Conservation (phyloP, 2,888 invertebrate genomes). For the Trichopria drosophilae region DNA sequence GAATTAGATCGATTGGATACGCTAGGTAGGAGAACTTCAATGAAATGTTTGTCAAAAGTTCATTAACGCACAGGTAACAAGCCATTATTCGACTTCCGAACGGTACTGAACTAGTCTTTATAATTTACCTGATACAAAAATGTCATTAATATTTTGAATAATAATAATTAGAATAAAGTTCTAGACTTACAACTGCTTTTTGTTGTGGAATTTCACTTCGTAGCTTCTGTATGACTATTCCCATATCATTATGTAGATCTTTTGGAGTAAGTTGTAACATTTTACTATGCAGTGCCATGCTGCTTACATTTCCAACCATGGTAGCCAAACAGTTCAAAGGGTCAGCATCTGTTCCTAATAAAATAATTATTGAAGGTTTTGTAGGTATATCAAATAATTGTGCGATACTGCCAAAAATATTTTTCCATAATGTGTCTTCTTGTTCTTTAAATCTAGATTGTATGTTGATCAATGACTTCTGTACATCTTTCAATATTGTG, state of each 20-base stretch:
- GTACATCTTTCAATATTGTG: conserved; percentile 26
- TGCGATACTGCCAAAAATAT: conserved; percentile 49
- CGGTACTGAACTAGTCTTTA: too few species aligned
- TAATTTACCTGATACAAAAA: too few species aligned
- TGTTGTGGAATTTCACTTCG: conserved; percentile 32
- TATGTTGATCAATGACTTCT: conserved; percentile 21
- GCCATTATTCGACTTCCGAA: too few species aligned
- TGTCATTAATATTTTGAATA: too few species aligned
- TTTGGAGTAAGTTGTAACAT: conserved; percentile 41
- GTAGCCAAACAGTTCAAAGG: conserved; percentile 48
- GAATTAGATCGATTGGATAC: too few species aligned
- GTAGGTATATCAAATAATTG: conserved; percentile 44
- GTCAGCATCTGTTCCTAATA: conserved; percentile 51
- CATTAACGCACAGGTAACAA: too few species aligned
- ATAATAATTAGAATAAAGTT: too few species aligned
- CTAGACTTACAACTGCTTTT: conserved; percentile 46
- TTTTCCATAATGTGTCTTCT: conserved; percentile 49
- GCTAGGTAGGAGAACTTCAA: too few species aligned
- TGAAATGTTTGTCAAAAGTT: too few species aligned
- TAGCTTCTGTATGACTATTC: conserved; percentile 48
- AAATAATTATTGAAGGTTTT: conserved; percentile 55
- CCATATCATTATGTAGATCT: conserved; percentile 47
- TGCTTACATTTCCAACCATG: conserved; percentile 49
- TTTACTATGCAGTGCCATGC: conserved; percentile 40
- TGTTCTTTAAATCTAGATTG: conserved; percentile 50